These are phyloP conservation scores for Scaptomyza hsui DNA, from an alignment of 1,140 invertebrate species.

Conservation along the genomic window DNA sequence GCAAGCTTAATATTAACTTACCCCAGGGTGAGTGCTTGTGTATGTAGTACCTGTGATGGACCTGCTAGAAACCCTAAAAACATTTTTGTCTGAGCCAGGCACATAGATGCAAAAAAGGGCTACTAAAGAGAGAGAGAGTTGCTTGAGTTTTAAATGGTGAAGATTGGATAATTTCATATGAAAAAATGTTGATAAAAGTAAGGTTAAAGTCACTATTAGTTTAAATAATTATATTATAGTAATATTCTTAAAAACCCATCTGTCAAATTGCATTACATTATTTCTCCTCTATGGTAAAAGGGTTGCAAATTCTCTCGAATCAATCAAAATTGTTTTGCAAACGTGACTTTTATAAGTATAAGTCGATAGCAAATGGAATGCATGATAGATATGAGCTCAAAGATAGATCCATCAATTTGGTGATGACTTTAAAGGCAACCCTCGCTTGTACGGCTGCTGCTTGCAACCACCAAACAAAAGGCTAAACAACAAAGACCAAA, in stretches of 20 bases:
- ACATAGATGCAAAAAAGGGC: slow-evolving; percentile 18
- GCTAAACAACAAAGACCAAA: slow-evolving; percentile 74
- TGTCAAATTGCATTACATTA: background rate
- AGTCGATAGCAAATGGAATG: slow-evolving; percentile 10
- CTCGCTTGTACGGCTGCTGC: slow-evolving; percentile 34
- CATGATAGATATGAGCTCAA: slow-evolving; percentile 14
- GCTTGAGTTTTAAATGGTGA: slow-evolving; percentile 1
- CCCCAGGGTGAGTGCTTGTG: slow-evolving; percentile 32
- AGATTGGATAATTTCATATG: background rate
- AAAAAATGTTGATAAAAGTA: background rate
- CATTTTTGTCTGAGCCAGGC: slow-evolving; percentile 25
- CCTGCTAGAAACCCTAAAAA: slow-evolving; percentile 42
- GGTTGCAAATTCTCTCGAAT: slow-evolving; percentile 3
- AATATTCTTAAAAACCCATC: background rate
- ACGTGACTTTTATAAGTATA: slow-evolving; percentile 26
- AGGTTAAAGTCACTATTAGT: no score
- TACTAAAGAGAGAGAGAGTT: slow-evolving; percentile 18
- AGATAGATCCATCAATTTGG: slow-evolving; percentile 38
- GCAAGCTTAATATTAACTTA: slow-evolving; percentile 23
- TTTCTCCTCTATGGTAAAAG: slow-evolving; percentile 1
- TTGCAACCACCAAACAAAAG: slow-evolving; percentile 72
- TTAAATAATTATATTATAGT: no score
- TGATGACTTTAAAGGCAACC: slow-evolving; percentile 39
- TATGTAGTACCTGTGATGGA: slow-evolving; percentile 68
- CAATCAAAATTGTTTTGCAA: slow-evolving; percentile 35